Evolutionary conservation across 2,113 vertebrate genomes (phyloP).

Genomic region (Junco hyemalis): DNA sequence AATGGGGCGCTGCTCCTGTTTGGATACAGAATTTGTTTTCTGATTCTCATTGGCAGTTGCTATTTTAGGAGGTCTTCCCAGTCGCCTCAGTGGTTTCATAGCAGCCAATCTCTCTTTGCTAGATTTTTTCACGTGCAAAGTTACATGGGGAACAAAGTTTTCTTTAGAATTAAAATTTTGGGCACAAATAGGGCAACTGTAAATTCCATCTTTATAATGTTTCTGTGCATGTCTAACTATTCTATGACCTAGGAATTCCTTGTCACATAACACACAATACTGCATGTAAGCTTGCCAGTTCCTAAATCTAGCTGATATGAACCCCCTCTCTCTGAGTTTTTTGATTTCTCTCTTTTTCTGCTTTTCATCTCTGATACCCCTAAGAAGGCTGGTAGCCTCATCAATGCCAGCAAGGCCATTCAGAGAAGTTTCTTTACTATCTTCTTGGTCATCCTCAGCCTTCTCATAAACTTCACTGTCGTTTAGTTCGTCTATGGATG

Average conservation of each 20-base stretch:
- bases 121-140: conserved; percentile 93
- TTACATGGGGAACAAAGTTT: conserved; percentile 91
- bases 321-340: conserved; percentile 89
- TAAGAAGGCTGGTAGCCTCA: conserved; percentile 80
- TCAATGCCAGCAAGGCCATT: conserved; percentile 79
- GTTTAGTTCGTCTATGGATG: conserved; percentile 93
- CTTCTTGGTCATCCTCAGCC: conserved; percentile 80
- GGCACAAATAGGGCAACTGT: conserved; percentile 94
- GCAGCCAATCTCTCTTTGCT: conserved; percentile 92
- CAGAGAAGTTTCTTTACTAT: conserved; percentile 71
- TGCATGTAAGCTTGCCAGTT: conserved; percentile 99
- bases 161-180: conserved; percentile 92
- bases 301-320: conserved; percentile 91
- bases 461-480: conserved; percentile 89
- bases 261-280: conserved; percentile 96
- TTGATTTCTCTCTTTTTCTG: conserved; percentile 91
- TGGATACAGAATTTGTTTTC: conserved; percentile 77
- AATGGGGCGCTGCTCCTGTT: conserved; percentile 79
- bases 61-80: conserved; percentile 82
- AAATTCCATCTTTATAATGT: conserved; percentile 87
- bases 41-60: conserved; percentile 71
- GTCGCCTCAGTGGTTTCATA: conserved; percentile 87
- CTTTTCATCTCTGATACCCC: conserved; percentile 80
- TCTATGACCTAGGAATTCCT: conserved; percentile 95
- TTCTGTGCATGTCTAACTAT: conserved; percentile 96